phyloP scores from a whole-genome alignment of 2,113 vertebrate genomes.

The Cyanoderma ruficeps region DNA sequence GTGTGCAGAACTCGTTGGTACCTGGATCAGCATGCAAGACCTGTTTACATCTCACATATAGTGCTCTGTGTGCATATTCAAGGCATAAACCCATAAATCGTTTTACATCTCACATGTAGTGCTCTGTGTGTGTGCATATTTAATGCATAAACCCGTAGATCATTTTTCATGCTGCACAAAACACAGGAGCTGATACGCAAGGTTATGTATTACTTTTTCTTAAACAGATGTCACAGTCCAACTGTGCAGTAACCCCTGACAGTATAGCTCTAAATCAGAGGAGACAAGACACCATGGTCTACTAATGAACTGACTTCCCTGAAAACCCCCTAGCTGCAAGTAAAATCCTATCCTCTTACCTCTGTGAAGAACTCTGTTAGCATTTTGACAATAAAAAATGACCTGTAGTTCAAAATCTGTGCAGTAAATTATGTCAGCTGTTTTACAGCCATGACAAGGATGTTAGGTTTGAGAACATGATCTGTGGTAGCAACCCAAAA shows the following conservation, averaged over 20 bases:
- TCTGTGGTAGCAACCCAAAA: neutral
- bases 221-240: neutral
- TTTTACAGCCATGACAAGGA: neutral
- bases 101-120: neutral
- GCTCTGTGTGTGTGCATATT: too few species aligned
- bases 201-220: rapidly evolving
- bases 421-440: neutral
- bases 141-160: too few species aligned
- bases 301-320: neutral
- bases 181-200: neutral
- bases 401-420: neutral
- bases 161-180: neutral
- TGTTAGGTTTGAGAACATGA: neutral
- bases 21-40: neutral
- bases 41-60: neutral
- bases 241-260: neutral
- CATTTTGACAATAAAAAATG: neutral
- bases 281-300: neutral
- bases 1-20: neutral
- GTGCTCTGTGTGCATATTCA: too few species aligned
- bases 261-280: neutral
- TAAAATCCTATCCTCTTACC: neutral
- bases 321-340: neutral
- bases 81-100: too few species aligned
- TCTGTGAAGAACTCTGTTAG: neutral